A percentile compares a stretch with the other conserved stretches of the same genome.
These are phyloP conservation scores for Entomobrya proxima DNA, from an alignment of 2,888 invertebrate genomes.

Conservation along the genomic window DNA sequence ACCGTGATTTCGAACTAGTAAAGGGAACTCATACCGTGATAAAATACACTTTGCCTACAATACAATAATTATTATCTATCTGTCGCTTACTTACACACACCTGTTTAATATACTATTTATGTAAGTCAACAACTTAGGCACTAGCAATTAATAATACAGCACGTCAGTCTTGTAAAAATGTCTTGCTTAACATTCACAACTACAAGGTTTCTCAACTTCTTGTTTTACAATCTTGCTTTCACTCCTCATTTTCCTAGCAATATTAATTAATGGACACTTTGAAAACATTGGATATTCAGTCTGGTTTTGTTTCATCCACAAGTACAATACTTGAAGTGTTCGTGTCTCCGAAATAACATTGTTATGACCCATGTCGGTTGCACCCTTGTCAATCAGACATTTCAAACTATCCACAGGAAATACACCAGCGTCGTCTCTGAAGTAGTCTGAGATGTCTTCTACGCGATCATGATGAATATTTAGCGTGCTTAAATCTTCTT, in stretches of 20 bases:
- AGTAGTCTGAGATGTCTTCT: constrained; percentile 22
- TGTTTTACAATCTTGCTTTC: background rate
- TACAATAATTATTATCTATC: too few species aligned
- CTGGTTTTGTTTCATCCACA: constrained; percentile 24
- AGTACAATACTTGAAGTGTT: background rate
- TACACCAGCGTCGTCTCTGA: background rate
- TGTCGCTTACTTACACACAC: too few species aligned
- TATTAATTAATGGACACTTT: background rate
- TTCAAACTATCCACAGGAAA: constrained; percentile 27
- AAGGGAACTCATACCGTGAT: too few species aligned
- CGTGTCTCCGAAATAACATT: constrained; percentile 13
- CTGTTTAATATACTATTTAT: too few species aligned
- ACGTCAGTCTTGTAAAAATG: too few species aligned
- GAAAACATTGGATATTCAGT: constrained; percentile 13
- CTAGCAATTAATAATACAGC: too few species aligned
- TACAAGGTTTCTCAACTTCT: background rate
- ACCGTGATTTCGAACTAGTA: too few species aligned
- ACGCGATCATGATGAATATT: constrained; percentile 7
- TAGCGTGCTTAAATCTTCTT: constrained; percentile 1
- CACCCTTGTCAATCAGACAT: background rate
- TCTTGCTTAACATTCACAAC: background rate
- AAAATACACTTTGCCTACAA: too few species aligned
- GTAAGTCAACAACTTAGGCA: too few species aligned
- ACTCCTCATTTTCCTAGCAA: background rate
- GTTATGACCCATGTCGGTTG: background rate